Conservation (phyloP, 2,888 invertebrate genomes). For the Ophion ventricosus region DNA sequence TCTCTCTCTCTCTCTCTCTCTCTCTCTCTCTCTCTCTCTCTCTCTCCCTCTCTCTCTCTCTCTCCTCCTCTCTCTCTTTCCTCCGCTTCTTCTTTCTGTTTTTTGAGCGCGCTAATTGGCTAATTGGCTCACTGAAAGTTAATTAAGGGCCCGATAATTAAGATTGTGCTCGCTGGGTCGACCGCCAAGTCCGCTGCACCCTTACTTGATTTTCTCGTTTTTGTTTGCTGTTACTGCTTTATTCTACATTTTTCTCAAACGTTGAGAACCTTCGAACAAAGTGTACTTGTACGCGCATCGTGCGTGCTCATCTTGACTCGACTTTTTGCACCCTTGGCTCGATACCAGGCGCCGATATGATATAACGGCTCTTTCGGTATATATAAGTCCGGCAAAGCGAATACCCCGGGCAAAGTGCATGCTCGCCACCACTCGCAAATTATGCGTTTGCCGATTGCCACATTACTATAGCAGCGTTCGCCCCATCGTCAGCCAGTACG, state of each 20-base stretch:
- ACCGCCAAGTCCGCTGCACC: not conserved
- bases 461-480: too few relatives aligned
- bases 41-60: slow-evolving; percentile 22
- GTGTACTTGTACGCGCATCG: too few relatives aligned
- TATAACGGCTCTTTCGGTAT: too few relatives aligned
- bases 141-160: slow-evolving; percentile 72
- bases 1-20: slow-evolving; percentile 21
- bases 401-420: too few relatives aligned
- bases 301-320: too few relatives aligned
- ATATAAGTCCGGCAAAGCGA: too few relatives aligned
- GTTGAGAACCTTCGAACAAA: too few relatives aligned
- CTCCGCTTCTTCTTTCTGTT: slow-evolving; percentile 9
- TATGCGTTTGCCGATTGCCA: too few relatives aligned
- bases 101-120: slow-evolving; percentile 76
- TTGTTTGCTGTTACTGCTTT: not conserved
- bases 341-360: too few relatives aligned
- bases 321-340: too few relatives aligned
- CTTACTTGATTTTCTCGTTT: not conserved
- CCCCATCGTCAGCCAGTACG: too few relatives aligned
- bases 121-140: slow-evolving; percentile 78
- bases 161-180: not conserved
- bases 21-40: slow-evolving; percentile 12
- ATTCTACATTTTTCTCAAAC: not conserved
- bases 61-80: slow-evolving; percentile 10
- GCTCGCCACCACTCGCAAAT: too few relatives aligned